A percentile compares a stretch with the other conserved stretches of the same genome.
phyloP scores from a whole-genome alignment of 2,113 vertebrate species.

The Brevimyrus niger region DNA sequence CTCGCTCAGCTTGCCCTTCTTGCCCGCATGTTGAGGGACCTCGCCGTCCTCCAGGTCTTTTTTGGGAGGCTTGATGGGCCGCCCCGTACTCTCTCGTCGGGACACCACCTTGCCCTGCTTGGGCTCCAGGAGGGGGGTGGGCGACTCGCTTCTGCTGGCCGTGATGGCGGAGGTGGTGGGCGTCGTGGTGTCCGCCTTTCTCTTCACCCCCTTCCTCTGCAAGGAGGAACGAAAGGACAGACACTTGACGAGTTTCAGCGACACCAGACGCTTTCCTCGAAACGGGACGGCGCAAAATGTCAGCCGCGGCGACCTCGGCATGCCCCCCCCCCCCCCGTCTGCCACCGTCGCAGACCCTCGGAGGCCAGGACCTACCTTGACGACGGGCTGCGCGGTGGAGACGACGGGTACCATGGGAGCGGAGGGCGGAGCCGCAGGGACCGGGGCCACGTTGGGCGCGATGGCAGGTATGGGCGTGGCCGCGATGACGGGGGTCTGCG shows the following conservation, averaged over 20 bases:
- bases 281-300: neutral
- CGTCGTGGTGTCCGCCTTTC: slow-evolving; percentile 98
- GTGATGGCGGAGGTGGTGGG: slow-evolving; percentile 93
- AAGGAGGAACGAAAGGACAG: neutral
- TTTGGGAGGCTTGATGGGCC: slow-evolving; percentile 83
- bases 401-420: slow-evolving; percentile 66
- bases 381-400: slow-evolving; percentile 80
- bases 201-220: slow-evolving; percentile 97
- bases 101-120: slow-evolving; percentile 82
- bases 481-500: slow-evolving; percentile 87
- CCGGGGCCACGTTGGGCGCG: slow-evolving; percentile 61
- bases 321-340: neutral
- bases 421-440: slow-evolving; percentile 52
- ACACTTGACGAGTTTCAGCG: neutral
- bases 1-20: slow-evolving; percentile 79
- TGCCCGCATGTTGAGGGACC: slow-evolving; percentile 63
- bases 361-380: slow-evolving; percentile 74
- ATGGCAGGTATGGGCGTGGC: slow-evolving; percentile 84
- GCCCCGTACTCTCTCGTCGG: slow-evolving; percentile 77
- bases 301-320: neutral
- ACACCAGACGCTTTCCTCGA: neutral
- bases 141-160: slow-evolving; percentile 80
- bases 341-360: neutral
- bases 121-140: slow-evolving; percentile 63
- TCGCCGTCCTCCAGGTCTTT: slow-evolving; percentile 82